A percentile compares a stretch with the other conserved stretches of the same genome.
These are phyloP conservation scores for Diplazon laetatorius DNA, from an alignment of 2,888 invertebrate genomes.

Conservation along the genomic window DNA sequence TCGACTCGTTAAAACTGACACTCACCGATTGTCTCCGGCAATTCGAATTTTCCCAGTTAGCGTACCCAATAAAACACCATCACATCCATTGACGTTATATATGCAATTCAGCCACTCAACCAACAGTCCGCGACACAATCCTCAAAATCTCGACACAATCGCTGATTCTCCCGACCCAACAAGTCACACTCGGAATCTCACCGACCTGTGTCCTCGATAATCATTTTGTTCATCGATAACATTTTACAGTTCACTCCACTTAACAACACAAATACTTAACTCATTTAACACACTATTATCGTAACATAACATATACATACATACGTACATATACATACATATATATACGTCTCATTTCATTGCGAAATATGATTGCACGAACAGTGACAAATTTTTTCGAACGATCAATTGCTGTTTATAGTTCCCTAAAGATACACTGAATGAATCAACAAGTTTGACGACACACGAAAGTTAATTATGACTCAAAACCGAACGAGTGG, in stretches of 20 bases:
- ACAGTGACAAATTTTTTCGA: too few species aligned
- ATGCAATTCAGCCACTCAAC: slow-evolving; percentile 21
- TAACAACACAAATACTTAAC: slow-evolving; percentile 14
- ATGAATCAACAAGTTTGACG: too few species aligned
- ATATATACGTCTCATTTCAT: too few species aligned
- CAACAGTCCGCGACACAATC: slow-evolving; percentile 22
- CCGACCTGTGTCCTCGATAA: neutral
- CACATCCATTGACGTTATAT: neutral
- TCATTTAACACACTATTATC: too few species aligned
- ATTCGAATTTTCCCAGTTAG: neutral
- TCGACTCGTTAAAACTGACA: neutral
- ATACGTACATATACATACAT: too few species aligned
- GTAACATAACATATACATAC: too few species aligned
- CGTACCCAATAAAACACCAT: slow-evolving; percentile 2
- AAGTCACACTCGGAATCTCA: slow-evolving; percentile 16
- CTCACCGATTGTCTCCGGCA: slow-evolving; percentile 19
- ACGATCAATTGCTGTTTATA: too few species aligned
- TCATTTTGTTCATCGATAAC: slow-evolving; percentile 1
- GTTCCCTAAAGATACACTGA: too few species aligned
- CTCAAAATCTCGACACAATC: neutral
- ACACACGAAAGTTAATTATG: too few species aligned
- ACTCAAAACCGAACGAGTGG: too few species aligned
- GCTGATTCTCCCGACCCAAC: slow-evolving; percentile 10
- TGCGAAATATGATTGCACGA: neutral
- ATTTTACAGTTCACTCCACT: slow-evolving; percentile 27